A percentile compares a stretch with the other conserved stretches of the same genome.
Evolutionary conservation across 2,888 invertebrate species (phyloP).

Genomic region (Volucella inanis): DNA sequence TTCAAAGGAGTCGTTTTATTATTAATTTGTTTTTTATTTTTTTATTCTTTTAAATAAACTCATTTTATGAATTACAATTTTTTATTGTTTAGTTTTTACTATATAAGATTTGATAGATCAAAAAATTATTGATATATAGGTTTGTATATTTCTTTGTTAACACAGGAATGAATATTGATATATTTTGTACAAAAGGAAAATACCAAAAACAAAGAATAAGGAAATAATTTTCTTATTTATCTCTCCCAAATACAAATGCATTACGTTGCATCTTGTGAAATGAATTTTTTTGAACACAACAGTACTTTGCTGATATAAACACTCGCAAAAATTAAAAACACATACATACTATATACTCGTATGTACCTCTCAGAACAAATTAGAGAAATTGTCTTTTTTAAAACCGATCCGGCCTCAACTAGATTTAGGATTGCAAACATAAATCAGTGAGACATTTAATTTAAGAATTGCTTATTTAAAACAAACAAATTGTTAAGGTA

Average conservation of each 20-base stretch:
- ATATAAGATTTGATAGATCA: conserved; percentile 28
- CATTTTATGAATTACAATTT: conserved; percentile 45
- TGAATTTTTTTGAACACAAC: neutral
- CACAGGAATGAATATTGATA: conserved; percentile 54
- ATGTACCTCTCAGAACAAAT: neutral
- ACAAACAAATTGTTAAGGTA: conserved; percentile 5
- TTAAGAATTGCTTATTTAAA: conserved; percentile 17
- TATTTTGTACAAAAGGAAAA: conserved; percentile 31
- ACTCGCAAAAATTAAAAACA: neutral
- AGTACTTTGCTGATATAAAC: conserved; percentile 3
- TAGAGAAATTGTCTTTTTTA: conserved; percentile 1
- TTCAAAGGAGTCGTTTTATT: conserved; percentile 61
- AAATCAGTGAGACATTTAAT: conserved; percentile 59
- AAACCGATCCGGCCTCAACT: conserved; percentile 46
- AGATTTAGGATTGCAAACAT: conserved; percentile 61
- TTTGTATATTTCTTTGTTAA: conserved; percentile 18
- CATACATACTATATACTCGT: too few relatives aligned
- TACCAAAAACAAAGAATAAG: conserved; percentile 14
- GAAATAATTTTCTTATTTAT: conserved; percentile 2
- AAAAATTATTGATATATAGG: neutral
- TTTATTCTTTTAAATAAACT: conserved; percentile 30
- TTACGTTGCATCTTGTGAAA: neutral
- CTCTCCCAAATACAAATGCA: conserved; percentile 7
- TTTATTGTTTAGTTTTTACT: conserved; percentile 17
- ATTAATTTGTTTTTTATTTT: too few relatives aligned